Evolutionary conservation across 2,888 invertebrate genomes (phyloP).

Genomic region (Gerris lacustris): DNA sequence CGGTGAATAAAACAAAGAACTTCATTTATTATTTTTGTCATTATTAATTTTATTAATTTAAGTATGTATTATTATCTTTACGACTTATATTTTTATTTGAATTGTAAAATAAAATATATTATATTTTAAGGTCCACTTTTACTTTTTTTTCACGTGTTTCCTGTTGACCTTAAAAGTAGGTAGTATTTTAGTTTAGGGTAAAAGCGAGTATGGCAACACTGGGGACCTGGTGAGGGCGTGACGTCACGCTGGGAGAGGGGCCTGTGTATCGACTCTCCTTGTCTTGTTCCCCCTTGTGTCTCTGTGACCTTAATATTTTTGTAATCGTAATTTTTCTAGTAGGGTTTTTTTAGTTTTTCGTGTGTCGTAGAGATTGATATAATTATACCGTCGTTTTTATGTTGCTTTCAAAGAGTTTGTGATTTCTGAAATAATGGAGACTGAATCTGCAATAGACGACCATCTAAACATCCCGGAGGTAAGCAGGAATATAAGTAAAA

Average conservation of each 20-base stretch:
- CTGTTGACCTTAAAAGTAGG: neutral
- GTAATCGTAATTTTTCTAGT: conserved; percentile 5
- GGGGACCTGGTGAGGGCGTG: neutral
- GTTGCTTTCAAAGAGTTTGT: conserved; percentile 29
- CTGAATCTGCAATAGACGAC: conserved; percentile 79
- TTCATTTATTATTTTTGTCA: too few relatives aligned
- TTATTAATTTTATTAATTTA: too few relatives aligned
- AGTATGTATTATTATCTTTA: too few relatives aligned
- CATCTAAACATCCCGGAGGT: conserved; percentile 56
- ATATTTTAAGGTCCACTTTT: too few relatives aligned
- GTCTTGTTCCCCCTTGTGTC: conserved; percentile 15
- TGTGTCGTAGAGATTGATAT: neutral
- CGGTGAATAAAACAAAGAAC: too few relatives aligned
- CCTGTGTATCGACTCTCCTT: conserved; percentile 30
- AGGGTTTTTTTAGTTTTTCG: neutral
- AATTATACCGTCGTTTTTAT: conserved; percentile 21
- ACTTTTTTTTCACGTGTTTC: too few relatives aligned
- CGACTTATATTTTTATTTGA: too few relatives aligned
- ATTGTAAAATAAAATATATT: too few relatives aligned
- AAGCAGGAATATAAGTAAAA: conserved; percentile 29
- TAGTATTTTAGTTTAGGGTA: neutral
- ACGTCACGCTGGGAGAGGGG: neutral
- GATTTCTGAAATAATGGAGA: conserved; percentile 65
- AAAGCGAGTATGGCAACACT: neutral
- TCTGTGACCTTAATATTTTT: conserved; percentile 22